Percentiles rank a stretch among this genome's conserved stretches.
phyloP scores from a whole-genome alignment of 1,140 invertebrate genomes.

The Meloidogyne exigua region DNA sequence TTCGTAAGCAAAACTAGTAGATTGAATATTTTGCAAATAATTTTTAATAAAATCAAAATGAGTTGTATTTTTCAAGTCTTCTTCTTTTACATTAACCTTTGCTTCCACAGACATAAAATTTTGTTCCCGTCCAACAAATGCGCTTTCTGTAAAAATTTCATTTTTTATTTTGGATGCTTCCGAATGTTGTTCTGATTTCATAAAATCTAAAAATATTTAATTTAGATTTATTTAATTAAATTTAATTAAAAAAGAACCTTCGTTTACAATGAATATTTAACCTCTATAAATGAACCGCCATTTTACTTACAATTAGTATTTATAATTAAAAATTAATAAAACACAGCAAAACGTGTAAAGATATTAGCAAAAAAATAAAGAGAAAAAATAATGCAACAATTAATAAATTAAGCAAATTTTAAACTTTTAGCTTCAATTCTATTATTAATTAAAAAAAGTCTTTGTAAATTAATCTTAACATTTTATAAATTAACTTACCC shows the following conservation, averaged over 20 bases:
- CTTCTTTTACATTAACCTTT: neutral
- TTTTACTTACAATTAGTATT: no score
- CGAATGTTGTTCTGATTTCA: neutral
- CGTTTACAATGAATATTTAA: no score
- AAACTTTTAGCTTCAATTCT: no score
- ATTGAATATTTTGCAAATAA: neutral
- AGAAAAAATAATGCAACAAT: no score
- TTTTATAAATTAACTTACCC: neutral
- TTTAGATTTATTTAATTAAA: neutral
- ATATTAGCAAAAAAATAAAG: no score
- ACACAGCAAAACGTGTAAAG: no score
- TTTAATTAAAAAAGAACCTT: no score
- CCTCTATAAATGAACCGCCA: no score
- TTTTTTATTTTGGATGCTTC: neutral
- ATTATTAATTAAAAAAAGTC: no score
- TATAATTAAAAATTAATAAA: no score
- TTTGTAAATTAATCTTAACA: neutral
- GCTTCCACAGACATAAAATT: neutral
- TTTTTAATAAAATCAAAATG: neutral
- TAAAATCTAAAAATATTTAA: neutral
- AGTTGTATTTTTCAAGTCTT: neutral
- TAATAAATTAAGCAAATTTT: no score
- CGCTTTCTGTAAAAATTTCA: neutral
- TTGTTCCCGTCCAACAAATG: neutral
- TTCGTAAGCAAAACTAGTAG: neutral